Conservation (phyloP, 2,888 invertebrate species). For the Drosophila meridionalis region DNA sequence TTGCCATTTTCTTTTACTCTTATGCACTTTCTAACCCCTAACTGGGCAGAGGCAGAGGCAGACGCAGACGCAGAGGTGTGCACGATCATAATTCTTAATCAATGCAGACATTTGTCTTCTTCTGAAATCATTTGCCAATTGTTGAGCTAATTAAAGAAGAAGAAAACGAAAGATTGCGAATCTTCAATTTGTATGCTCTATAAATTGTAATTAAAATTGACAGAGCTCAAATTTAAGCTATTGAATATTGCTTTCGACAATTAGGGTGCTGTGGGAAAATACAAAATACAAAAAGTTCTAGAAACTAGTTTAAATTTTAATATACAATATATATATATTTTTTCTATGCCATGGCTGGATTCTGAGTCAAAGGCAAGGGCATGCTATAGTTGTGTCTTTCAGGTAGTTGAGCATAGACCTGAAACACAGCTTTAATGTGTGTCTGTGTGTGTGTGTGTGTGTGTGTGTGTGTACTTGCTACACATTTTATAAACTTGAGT, state of each 20-base stretch:
- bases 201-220: conserved; percentile 80
- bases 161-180: conserved; percentile 1
- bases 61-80: conserved; percentile 21
- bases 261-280: conserved; percentile 41
- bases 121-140: conserved; percentile 75
- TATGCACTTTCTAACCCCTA: conserved; percentile 28
- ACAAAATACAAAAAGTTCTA: neutral
- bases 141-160: conserved; percentile 66
- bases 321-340: neutral
- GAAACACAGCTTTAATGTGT: conserved; percentile 38
- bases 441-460: conserved; percentile 12
- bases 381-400: conserved; percentile 34
- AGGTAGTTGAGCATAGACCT: conserved; percentile 72
- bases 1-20: conserved; percentile 14
- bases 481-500: conserved; percentile 80
- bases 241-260: conserved; percentile 33
- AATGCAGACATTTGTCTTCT: conserved; percentile 56
- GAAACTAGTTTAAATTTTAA: conserved; percentile 24
- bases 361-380: conserved; percentile 1
- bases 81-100: conserved; percentile 59
- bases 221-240: conserved; percentile 53
- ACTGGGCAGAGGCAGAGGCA: conserved; percentile 17
- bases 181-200: conserved; percentile 56
- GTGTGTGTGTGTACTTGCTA: conserved; percentile 67
- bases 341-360: conserved; percentile 16